Base-by-base conservation (phyloP, 2,797 vertebrate genomes). In the Smutsia temminckii region DNA sequence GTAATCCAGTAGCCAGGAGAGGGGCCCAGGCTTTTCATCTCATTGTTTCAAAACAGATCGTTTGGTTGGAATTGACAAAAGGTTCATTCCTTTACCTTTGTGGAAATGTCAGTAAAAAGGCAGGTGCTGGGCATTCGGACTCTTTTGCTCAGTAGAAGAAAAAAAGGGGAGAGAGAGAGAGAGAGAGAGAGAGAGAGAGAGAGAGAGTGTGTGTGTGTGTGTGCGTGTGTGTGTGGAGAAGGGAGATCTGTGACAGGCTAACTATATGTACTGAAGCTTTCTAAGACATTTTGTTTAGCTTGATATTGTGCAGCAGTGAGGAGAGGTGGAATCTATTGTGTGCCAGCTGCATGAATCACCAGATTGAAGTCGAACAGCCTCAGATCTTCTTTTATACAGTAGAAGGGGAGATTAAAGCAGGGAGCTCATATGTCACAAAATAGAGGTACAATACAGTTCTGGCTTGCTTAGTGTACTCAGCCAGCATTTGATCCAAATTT, bases 321-420 rank as follows among this genome's bases (percentile, higher is more conserved):
- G 97, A 98, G 98, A 98, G 97, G 97, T 98, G 98, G 95, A 93
- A 96, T 98, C 98, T 98, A 97, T 98, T 98, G 97, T 98, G 98
- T 98, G 98, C 97, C 96, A 98, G 98, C 98, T 98, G 98, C 98
- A 97, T 98, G 98, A 98, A 98, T 98, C 97, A 98, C 98, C 53
- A 94, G 96, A 98, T 98, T 98, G 98, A 98, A 98, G 98, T 98
- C 98, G 98, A 98, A 98, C 97, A 97, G 97, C 97, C 95, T 98
- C 97, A 98, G 98, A 98, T 98, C 98, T 97, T 98, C 98, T 98
- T 98, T 98, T 98, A 98, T 97, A 98, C 96, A 98, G 97, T 97
- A 98, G 98, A 98, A 46, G 96, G 96, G 92, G 97, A 98, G 98
- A 98, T 98, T 98, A 98, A 98, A 98, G 98, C 94, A 87, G 97